Conservation (phyloP, 2,888 invertebrate genomes). For the Tethea ocularis region DNA sequence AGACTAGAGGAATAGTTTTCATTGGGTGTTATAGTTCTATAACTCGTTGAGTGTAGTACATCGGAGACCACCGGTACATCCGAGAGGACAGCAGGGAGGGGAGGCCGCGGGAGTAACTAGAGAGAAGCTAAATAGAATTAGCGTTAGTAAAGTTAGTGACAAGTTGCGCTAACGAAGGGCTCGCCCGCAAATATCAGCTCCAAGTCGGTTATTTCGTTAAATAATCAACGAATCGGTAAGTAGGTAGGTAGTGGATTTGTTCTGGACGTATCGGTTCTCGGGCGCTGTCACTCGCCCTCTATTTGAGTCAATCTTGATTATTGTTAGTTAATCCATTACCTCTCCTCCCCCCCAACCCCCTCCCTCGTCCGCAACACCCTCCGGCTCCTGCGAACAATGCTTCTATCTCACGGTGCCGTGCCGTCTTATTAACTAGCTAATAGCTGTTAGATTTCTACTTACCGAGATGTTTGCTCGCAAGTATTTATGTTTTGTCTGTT, state of each 20-base stretch:
- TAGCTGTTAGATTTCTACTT: too few species aligned
- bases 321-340: not conserved
- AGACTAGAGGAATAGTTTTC: too few species aligned
- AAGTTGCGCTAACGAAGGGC: not conserved
- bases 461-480: too few species aligned
- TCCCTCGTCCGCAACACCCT: not conserved
- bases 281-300: not conserved
- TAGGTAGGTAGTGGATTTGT: not conserved
- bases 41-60: too few species aligned
- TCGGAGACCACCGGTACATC: too few species aligned
- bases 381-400: not conserved
- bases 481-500: too few species aligned
- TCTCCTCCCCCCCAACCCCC: not conserved
- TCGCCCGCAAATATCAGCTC: not conserved
- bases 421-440: too few species aligned
- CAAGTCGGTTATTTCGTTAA: not conserved
- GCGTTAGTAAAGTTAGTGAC: not conserved
- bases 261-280: not conserved
- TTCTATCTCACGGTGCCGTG: not conserved
- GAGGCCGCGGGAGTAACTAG: not conserved
- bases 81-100: not conserved
- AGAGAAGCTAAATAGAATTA: not conserved
- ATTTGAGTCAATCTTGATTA: not conserved
- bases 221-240: not conserved
- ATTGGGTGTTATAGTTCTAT: too few species aligned